These are phyloP conservation scores for Drosophila lacertosa DNA, from an alignment of 1,140 invertebrate genomes.

Conservation along the genomic window DNA sequence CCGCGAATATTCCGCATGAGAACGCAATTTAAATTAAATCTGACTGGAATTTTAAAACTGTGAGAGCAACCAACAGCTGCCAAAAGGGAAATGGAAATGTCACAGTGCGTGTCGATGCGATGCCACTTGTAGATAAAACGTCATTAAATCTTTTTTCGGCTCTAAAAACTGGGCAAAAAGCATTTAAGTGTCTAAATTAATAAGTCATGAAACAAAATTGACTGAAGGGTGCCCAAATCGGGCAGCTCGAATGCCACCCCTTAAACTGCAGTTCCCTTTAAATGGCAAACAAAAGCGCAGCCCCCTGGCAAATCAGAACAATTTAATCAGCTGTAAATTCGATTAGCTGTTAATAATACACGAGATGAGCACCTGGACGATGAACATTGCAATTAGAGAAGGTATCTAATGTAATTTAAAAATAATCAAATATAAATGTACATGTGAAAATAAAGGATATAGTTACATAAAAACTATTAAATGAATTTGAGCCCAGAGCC, in stretches of 20 bases:
- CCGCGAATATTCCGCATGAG: conserved; percentile 21
- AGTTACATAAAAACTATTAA: no score
- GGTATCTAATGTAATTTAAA: no score
- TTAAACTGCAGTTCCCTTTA: not conserved
- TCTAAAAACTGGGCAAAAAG: conserved; percentile 59
- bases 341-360: conserved; percentile 58
- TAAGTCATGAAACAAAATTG: conserved; percentile 79
- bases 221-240: conserved; percentile 57
- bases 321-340: conserved; percentile 69
- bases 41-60: conserved; percentile 19
- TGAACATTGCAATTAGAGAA: conserved; percentile 8
- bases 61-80: conserved; percentile 5
- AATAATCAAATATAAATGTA: no score
- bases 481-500: no score
- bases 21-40: conserved; percentile 54
- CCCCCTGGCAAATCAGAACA: conserved; percentile 6
- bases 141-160: conserved; percentile 68
- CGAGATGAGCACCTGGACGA: conserved; percentile 5
- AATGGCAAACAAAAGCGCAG: conserved; percentile 18
- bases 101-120: not conserved
- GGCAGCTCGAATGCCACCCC: not conserved
- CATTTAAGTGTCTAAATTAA: conserved; percentile 65
- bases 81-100: not conserved
- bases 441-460: no score
- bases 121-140: conserved; percentile 46